Evolutionary conservation across 2,888 invertebrate species (phyloP).

Genomic region (Silvanus unidentatus): DNA sequence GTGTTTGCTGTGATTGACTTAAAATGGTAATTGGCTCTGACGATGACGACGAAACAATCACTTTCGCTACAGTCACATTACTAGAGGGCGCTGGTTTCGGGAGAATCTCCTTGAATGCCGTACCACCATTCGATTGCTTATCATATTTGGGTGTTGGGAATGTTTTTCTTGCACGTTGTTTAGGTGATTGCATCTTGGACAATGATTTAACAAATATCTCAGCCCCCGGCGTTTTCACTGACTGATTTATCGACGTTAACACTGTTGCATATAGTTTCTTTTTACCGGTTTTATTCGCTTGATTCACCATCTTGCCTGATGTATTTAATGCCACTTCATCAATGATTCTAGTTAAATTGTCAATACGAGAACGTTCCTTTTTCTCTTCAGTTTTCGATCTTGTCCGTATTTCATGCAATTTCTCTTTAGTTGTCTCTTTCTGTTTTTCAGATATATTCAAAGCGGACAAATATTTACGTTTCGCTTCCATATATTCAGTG

Average conservation of each 20-base stretch:
- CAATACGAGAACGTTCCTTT: conserved; percentile 23
- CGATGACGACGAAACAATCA: too few species aligned
- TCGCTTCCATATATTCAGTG: conserved; percentile 32
- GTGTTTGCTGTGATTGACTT: conserved; percentile 17
- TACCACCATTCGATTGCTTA: conserved; percentile 9
- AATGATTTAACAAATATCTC: conserved; percentile 39
- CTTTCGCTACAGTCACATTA: too few species aligned
- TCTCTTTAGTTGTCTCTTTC: conserved; percentile 24
- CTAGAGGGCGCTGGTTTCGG: background rate
- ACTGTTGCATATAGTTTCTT: background rate
- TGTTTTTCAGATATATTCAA: conserved; percentile 39
- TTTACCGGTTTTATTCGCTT: conserved; percentile 1
- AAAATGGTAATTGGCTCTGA: conserved; percentile 16
- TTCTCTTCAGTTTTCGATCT: conserved; percentile 38
- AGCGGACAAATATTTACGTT: conserved; percentile 38
- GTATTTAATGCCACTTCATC: conserved; percentile 27
- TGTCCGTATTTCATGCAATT: conserved; percentile 32
- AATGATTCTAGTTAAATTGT: conserved; percentile 25
- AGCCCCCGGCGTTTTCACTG: conserved; percentile 4
- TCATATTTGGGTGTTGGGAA: conserved; percentile 32
- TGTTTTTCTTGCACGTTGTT: conserved; percentile 39
- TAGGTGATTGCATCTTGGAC: conserved; percentile 30
- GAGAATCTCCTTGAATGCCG: background rate
- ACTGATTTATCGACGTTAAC: background rate
- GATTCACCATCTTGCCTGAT: background rate